Base-by-base conservation (phyloP, 2,888 invertebrate genomes). In the Hermaeophaga mercurialis region DNA sequence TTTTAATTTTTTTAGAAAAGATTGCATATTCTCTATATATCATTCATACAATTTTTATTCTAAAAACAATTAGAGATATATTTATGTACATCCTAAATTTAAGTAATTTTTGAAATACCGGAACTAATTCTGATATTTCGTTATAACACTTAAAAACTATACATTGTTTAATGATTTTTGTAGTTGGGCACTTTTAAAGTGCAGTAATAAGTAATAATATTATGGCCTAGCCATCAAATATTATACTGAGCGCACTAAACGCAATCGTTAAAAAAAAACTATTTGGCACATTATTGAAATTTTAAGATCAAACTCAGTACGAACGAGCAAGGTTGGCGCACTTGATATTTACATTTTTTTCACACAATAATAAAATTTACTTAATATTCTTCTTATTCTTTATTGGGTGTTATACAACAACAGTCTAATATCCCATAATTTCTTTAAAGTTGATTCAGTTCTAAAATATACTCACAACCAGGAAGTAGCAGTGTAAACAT, bases 161-260 rank as follows among this genome's bases (percentile, higher is more conserved):
- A 73, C 73, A 72, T 70, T 69, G 70, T 72, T 73, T 73, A 71
- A 70, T 68, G 69, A 68, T 70, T 71, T 66, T 66, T 71, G 67
- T 74, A 73, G 72, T 74, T 63, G 59, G 67, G 70, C 76, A 75
- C 75, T 76, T 76, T 66, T 74, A 71, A 75, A 76, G 76, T 74
- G 76, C 67, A 73, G 61, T 66, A 66, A 68, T 64, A 68, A 69
- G 66, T 64, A n/a, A 68, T 66, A 62, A 63, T 59, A 62, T 56
- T 67, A 76, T 76, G 75, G 74, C 74, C 59, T 74, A 71, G 75
- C 73, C 76, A 75, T 75, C 56, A 69, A 66, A 61, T 61, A 70
- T 71, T 63, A 63, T 69, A 71, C 70, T 70, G 70, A 71, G 68
- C 71, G 70, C 68, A 69, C 64, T 65, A 69, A 66, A 69, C 67